Evolutionary conservation across 2,888 invertebrate species (phyloP).

Genomic region (Drosophila peninsularis): DNA sequence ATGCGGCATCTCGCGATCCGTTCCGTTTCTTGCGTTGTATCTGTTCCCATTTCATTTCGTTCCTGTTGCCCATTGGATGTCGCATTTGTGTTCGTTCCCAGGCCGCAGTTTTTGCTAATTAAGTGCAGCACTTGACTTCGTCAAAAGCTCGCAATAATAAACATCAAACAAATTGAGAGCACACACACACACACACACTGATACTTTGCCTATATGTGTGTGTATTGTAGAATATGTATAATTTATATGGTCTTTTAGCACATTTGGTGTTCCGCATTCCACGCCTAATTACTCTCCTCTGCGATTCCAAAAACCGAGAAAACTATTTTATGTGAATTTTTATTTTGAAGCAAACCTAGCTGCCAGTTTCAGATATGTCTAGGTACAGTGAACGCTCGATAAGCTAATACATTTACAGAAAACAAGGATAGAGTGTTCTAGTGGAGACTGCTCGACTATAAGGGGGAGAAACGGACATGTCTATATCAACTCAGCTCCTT

Average conservation of each 20-base stretch:
- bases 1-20: neutral
- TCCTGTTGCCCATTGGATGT: conserved; percentile 20
- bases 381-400: conserved; percentile 1
- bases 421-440: no score
- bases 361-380: neutral
- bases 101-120: conserved; percentile 63
- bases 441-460: no score
- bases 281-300: conserved; percentile 57
- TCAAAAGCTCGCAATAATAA: conserved; percentile 65
- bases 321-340: conserved; percentile 18
- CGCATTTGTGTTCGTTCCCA: conserved; percentile 49
- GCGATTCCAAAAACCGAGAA: conserved; percentile 17
- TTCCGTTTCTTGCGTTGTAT: conserved; percentile 6
- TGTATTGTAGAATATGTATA: conserved; percentile 23
- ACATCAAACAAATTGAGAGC: conserved; percentile 59
- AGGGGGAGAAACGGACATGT: no score
- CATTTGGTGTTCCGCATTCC: conserved; percentile 73
- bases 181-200: conserved; percentile 17
- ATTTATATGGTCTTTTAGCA: conserved; percentile 69
- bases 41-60: conserved; percentile 24
- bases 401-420: no score
- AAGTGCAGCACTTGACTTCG: conserved; percentile 66
- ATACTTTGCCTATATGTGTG: neutral
- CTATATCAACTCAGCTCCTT: no score
- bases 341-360: conserved; percentile 15